Base-by-base conservation (phyloP, 2,888 invertebrate species). In the Agapetus fuscipes region DNA sequence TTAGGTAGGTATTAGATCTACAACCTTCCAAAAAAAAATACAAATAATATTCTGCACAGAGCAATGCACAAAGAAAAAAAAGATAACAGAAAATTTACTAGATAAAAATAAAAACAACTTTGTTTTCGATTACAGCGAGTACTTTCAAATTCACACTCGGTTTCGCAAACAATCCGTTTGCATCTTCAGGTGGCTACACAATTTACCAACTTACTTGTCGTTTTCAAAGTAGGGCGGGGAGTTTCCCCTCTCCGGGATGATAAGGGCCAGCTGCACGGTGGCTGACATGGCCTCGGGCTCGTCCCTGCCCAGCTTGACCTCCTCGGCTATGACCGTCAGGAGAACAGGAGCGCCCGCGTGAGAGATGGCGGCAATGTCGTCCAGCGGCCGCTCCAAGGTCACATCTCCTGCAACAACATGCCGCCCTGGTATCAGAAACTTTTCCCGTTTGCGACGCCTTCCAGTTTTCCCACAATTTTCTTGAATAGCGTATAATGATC, bases 271-370 rank as follows among this genome's bases (percentile, higher is more conserved):
- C 56, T 85, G 84, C 4, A 86, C 86, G 0, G 83, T 81, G 1
- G 84, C 78, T 15, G 86, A 83, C 72, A 84, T 83, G 14, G 86
- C 81, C 48, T 83, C 80, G 9, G 80, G 82, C 51, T 84, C 84
- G 46, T 80, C 76, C 47, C 80, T 72, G 41, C 75, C 74, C 47
- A 79, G 66, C 50, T 83, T 74, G 44, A 90, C 82, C 64, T 90
- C 90, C 59, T 89, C 88, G 3, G 90, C 90, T 34, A 88, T 79
- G 35, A 90, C 82, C 1, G 83, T 86, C 45, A 90, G 71, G 33
- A 88, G 70, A 39, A 90, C 82, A 2, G 90, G 89, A 39, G 86
- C 81, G 34, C 85, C 83, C n/a, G 82, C 78, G 54, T 83, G 82
- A 11, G 83, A 82, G 51, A 86, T 84, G 38, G 83, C 78, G 37